Evolutionary conservation across 2,888 invertebrate genomes (phyloP).

Genomic region (Philaethria dido): DNA sequence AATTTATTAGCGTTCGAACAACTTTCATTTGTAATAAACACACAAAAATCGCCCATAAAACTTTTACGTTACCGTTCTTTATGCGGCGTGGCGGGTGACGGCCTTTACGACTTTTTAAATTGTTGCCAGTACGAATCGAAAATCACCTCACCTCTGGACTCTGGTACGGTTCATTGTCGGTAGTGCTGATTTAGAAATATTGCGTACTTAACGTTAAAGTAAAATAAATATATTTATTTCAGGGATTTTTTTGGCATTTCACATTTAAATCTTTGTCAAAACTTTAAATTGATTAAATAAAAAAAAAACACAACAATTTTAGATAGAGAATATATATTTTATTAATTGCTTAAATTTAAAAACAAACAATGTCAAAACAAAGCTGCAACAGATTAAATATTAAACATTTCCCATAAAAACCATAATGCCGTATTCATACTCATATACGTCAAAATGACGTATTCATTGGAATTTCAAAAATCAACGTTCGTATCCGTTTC

Average conservation of each 20-base stretch:
- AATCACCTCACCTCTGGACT: constrained; percentile 69
- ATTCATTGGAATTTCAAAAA: constrained; percentile 54
- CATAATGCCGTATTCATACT: constrained; percentile 45
- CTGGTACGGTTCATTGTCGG: constrained; percentile 52
- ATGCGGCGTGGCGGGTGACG: constrained; percentile 48
- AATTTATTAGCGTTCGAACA: constrained; percentile 81
- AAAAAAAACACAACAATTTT: neutral
- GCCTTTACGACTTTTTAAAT: constrained; percentile 63
- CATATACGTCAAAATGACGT: constrained; percentile 55
- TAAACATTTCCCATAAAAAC: constrained; percentile 34
- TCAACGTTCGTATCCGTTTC: constrained; percentile 49
- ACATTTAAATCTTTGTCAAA: neutral
- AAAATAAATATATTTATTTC: neutral
- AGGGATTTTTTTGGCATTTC: neutral
- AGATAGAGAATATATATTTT: neutral
- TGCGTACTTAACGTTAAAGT: constrained; percentile 24
- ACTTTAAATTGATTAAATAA: neutral
- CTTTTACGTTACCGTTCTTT: constrained; percentile 54
- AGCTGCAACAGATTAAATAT: constrained; percentile 36
- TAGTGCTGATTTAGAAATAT: constrained; percentile 30
- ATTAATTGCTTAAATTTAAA: constrained; percentile 4
- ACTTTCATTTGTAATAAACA: constrained; percentile 72
- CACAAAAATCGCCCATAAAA: constrained; percentile 67
- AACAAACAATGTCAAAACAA: constrained; percentile 10
- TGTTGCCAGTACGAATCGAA: constrained; percentile 67